phyloP scores from a whole-genome alignment of 2,113 vertebrate species.

The Peromyscus californicus region DNA sequence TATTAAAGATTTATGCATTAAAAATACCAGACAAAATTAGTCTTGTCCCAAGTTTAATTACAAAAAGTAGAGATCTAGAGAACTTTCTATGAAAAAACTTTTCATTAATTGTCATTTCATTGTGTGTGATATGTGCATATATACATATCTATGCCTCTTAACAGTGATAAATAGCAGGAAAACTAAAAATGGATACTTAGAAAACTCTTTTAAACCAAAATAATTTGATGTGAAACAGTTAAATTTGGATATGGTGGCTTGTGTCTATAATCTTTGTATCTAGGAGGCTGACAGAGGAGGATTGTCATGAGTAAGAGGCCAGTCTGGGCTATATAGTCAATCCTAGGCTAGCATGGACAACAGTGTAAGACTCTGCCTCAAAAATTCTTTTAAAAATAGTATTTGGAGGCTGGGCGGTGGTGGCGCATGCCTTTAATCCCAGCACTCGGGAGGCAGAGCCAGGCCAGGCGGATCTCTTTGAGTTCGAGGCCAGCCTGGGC shows the following conservation, averaged over 20 bases:
- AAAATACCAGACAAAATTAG: background rate
- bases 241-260: background rate
- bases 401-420: background rate
- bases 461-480: too few relatives aligned
- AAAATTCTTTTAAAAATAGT: background rate
- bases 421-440: too few relatives aligned
- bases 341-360: background rate
- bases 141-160: background rate
- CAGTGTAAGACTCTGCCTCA: background rate
- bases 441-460: too few relatives aligned
- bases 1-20: background rate
- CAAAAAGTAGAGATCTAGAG: background rate
- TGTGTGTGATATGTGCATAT: background rate
- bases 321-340: background rate
- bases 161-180: background rate
- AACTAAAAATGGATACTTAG: background rate
- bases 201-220: background rate
- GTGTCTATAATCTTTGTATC: background rate
- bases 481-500: too few relatives aligned
- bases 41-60: slow-evolving; percentile 1
- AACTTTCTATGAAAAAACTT: background rate
- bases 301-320: background rate
- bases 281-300: background rate
- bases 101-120: slow-evolving; percentile 24
- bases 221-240: slow-evolving; percentile 37